Evolutionary conservation across 2,113 vertebrate genomes (phyloP).

Genomic region (Nannobrachium achirus): DNA sequence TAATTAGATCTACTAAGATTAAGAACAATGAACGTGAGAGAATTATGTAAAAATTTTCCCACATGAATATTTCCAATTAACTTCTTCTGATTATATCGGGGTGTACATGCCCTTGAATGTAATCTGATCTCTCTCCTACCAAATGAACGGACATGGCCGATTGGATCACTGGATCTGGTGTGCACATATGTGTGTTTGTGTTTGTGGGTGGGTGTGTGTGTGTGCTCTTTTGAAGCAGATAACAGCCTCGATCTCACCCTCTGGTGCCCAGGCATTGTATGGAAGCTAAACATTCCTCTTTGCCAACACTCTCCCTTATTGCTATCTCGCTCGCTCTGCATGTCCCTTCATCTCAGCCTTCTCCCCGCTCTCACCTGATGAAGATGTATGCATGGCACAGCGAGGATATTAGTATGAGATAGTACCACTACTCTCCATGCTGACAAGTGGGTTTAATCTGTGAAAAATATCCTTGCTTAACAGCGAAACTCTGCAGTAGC

Average conservation of each 20-base stretch:
- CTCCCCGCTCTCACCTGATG: neutral
- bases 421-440: neutral
- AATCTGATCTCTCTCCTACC: constrained; percentile 39
- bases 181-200: constrained; percentile 6
- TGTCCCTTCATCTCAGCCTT: neutral
- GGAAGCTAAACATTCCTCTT: constrained; percentile 12
- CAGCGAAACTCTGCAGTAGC: neutral
- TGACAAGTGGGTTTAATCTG: constrained; percentile 8
- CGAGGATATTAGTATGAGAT: constrained; percentile 2
- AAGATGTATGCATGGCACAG: constrained; percentile 2
- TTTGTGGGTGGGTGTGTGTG: neutral
- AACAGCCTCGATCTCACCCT: constrained; percentile 17
- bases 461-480: constrained; percentile 1
- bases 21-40: constrained; percentile 30
- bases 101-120: constrained; percentile 54
- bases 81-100: constrained; percentile 49
- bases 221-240: constrained; percentile 13
- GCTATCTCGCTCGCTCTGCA: neutral
- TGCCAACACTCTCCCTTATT: neutral
- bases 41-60: constrained; percentile 42
- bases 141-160: constrained; percentile 31
- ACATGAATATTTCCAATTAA: constrained; percentile 56
- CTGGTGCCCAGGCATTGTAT: constrained; percentile 17
- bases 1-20: constrained; percentile 18
- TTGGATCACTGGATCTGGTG: constrained; percentile 30